phyloP scores from a whole-genome alignment of 2,113 vertebrate species.

The Jacana jacana region DNA sequence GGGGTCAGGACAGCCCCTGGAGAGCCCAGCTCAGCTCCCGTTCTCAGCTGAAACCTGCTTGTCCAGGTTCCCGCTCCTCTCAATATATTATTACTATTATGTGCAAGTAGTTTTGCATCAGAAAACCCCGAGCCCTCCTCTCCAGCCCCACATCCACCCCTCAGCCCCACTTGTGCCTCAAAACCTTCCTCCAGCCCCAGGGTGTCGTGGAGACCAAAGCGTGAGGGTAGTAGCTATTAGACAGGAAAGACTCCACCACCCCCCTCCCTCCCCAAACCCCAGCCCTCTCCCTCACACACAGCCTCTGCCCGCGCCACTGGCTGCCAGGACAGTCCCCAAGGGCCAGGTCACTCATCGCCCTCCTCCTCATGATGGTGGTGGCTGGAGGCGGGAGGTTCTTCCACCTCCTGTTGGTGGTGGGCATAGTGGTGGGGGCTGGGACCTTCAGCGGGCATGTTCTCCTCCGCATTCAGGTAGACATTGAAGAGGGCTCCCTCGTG shows the following conservation, averaged over 20 bases:
- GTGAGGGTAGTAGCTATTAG: not conserved
- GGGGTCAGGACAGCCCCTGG: not conserved
- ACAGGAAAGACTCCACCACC: conserved; percentile 20
- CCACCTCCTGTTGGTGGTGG: conserved; percentile 46
- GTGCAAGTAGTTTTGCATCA: conserved; percentile 59
- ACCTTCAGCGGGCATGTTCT: conserved; percentile 72
- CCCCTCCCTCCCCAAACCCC: conserved; percentile 56
- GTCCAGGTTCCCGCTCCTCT: not conserved
- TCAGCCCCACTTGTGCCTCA: not conserved
- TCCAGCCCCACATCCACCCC: conserved; percentile 7
- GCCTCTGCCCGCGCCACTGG: not conserved
- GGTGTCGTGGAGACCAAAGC: conserved; percentile 7
- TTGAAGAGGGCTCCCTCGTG: conserved; percentile 90
- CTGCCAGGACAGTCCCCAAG: not conserved
- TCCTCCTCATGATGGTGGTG: conserved; percentile 56
- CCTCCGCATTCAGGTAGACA: conserved; percentile 84
- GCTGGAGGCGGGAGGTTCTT: conserved; percentile 22
- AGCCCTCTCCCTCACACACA: not conserved
- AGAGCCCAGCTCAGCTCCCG: not conserved
- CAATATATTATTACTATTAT: conserved; percentile 75
- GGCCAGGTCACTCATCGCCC: conserved; percentile 56
- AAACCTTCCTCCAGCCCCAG: not conserved
- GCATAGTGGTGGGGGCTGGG: conserved; percentile 46
- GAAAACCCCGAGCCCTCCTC: not conserved
- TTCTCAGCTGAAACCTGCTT: not conserved